Percentiles rank a stretch among this genome's conserved stretches.
These are phyloP conservation scores for Microcaecilia unicolor DNA, from an alignment of 2,797 vertebrate genomes.

Conservation along the genomic window DNA sequence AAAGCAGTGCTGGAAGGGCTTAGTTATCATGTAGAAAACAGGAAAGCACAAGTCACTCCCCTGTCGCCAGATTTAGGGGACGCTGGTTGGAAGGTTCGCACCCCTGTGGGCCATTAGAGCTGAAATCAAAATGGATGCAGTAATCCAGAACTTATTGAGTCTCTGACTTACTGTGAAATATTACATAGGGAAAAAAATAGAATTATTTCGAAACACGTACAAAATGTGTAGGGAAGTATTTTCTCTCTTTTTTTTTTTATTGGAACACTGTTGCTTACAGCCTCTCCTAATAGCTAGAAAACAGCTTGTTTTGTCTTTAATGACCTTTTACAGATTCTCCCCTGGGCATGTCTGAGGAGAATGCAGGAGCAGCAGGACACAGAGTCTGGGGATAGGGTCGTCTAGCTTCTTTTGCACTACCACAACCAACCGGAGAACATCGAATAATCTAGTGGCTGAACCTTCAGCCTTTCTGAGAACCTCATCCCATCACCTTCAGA, in stretches of 20 bases:
- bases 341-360: conserved; percentile 13
- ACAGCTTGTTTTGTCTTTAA: conserved; percentile 48
- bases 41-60: conserved; percentile 43
- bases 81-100: conserved; percentile 47
- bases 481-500: no score
- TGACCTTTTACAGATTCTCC: conserved; percentile 43
- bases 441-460: no score
- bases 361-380: not conserved
- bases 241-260: conserved; percentile 46
- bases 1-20: conserved; percentile 49
- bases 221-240: conserved; percentile 44
- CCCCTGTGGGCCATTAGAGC: conserved; percentile 51
- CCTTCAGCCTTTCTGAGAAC: no score
- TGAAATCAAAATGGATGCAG: conserved; percentile 71
- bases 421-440: no score
- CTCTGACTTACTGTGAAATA: conserved; percentile 65
- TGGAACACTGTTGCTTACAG: conserved; percentile 45
- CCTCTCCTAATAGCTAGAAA: conserved; percentile 43
- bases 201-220: conserved; percentile 49
- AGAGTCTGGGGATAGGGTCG: not conserved
- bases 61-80: conserved; percentile 49
- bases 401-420: no score
- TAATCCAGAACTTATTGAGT: conserved; percentile 70
- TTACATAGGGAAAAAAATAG: conserved; percentile 43
- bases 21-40: conserved; percentile 55